These are phyloP conservation scores for Manis javanica DNA, from an alignment of 2,797 vertebrate species.

Conservation along the genomic window DNA sequence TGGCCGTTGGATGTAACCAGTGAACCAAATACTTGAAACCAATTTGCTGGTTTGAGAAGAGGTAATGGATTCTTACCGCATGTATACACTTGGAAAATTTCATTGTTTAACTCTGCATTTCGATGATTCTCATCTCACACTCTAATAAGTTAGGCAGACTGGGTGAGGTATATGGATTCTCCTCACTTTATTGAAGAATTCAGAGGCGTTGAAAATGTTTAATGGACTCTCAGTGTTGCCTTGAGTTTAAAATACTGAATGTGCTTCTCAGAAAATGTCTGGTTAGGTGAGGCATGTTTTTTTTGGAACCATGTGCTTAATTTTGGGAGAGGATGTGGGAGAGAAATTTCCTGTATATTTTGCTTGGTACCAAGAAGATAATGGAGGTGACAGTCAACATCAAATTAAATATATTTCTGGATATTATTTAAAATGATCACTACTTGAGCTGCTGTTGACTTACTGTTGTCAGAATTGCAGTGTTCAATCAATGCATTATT, in stretches of 20 bases:
- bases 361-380: not conserved
- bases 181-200: conserved; percentile 11
- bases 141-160: conserved; percentile 27
- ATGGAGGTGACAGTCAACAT: not conserved
- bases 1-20: conserved; percentile 53
- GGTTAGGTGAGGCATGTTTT: not conserved
- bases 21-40: conserved; percentile 69
- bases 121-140: conserved; percentile 21
- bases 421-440: conserved; percentile 30
- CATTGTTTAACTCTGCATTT: conserved; percentile 68
- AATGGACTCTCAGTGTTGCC: not conserved
- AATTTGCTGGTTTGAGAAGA: conserved; percentile 70
- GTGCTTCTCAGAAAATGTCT: conserved; percentile 36
- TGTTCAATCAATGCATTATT: not conserved
- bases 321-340: not conserved
- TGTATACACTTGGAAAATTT: conserved; percentile 6
- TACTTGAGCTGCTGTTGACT: not conserved
- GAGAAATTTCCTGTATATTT: not conserved
- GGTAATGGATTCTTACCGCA: conserved; percentile 73
- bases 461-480: not conserved
- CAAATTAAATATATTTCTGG: conserved; percentile 5
- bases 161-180: not conserved
- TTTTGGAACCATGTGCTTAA: not conserved
- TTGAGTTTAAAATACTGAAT: conserved; percentile 30
- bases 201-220: not conserved